Conservation (phyloP, 2,797 vertebrate genomes). For the Myiothlypis chrysogaster region DNA sequence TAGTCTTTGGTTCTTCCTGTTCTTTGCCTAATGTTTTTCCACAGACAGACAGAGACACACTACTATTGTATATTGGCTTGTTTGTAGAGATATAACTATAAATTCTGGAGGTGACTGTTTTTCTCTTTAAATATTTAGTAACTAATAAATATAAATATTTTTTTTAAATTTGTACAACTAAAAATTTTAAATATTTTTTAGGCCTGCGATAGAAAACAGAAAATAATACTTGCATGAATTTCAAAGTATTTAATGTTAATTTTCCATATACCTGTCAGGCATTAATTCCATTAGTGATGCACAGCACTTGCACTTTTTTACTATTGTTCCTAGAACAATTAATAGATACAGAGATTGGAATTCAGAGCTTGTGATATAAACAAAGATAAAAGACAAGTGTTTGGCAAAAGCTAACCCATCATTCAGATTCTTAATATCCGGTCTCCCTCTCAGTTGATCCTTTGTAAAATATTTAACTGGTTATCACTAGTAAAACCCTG, state of each 20-base stretch:
- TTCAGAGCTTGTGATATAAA: background rate
- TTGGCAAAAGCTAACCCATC: background rate
- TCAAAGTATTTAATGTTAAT: background rate
- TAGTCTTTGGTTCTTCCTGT: background rate
- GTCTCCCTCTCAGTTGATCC: background rate
- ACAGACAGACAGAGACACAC: background rate
- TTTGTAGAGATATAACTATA: background rate
- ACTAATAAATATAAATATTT: background rate
- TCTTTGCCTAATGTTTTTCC: background rate
- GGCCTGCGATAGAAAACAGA: background rate
- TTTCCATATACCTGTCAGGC: background rate
- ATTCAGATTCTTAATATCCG: background rate
- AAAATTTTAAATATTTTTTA: background rate
- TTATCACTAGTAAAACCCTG: background rate
- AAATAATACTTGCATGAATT: background rate
- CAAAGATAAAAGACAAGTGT: background rate
- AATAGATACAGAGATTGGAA: background rate
- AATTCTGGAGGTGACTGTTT: background rate
- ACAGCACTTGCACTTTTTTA: background rate
- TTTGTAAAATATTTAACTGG: background rate
- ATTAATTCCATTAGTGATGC: background rate
- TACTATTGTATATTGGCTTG: background rate
- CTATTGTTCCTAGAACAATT: background rate
- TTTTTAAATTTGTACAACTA: background rate
- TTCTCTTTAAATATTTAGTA: background rate